Percentiles rank a stretch among this genome's conserved stretches.
Conservation (phyloP, 2,888 invertebrate species). For the Tetragonisca angustula region DNA sequence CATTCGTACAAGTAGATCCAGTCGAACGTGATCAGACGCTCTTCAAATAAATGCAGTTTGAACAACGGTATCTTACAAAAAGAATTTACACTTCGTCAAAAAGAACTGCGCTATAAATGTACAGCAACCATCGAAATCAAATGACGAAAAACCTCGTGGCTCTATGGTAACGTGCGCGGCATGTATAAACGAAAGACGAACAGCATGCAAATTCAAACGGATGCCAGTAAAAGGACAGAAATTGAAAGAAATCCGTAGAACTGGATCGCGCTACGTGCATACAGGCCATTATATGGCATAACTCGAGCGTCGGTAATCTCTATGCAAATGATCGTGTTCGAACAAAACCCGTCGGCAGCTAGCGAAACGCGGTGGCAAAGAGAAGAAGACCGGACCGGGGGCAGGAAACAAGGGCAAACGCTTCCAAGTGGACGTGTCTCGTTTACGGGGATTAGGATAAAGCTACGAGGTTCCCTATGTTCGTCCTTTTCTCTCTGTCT, state of each 20-base stretch:
- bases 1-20: too few relatives aligned
- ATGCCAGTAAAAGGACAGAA: background rate
- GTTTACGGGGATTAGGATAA: constrained; percentile 73
- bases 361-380: constrained; percentile 18
- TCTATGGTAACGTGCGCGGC: background rate
- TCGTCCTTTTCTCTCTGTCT: constrained; percentile 30
- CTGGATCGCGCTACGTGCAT: background rate
- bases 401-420: constrained; percentile 28
- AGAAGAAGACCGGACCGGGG: background rate
- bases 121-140: background rate
- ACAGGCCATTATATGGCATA: background rate
- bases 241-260: background rate
- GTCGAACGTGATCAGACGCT: too few relatives aligned
- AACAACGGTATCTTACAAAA: too few relatives aligned
- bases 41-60: too few relatives aligned
- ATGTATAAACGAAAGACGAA: too few relatives aligned
- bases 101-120: too few relatives aligned
- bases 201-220: background rate
- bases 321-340: constrained; percentile 51
- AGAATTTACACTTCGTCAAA: too few relatives aligned
- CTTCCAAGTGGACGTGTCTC: constrained; percentile 56
- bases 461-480: constrained; percentile 45
- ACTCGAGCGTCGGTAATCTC: constrained; percentile 34
- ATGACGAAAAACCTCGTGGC: background rate
- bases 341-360: constrained; percentile 29